A percentile compares a stretch with the other conserved stretches of the same genome.
Evolutionary conservation across 2,113 vertebrate species (phyloP).

Genomic region (Pangasianodon gigas): DNA sequence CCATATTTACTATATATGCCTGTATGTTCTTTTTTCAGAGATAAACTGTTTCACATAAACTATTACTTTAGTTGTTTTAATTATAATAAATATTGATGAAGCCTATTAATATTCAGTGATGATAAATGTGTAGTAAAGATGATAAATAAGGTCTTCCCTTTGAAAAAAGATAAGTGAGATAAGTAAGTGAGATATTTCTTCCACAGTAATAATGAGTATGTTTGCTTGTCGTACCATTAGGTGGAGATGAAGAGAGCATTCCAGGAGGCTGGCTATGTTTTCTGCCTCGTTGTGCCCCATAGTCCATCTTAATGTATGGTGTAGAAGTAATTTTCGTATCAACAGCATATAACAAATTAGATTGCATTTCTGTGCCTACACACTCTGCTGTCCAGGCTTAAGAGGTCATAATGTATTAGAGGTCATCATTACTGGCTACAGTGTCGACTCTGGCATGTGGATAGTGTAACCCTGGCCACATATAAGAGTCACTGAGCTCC

Average conservation of each 20-base stretch:
- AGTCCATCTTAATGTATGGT: slow-evolving; percentile 60
- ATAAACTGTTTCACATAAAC: neutral
- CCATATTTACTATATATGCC: neutral
- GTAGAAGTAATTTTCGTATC: slow-evolving; percentile 22
- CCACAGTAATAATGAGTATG: neutral
- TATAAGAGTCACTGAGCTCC: slow-evolving; percentile 28
- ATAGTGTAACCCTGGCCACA: slow-evolving; percentile 7
- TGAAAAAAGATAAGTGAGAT: neutral
- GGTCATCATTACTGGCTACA: neutral
- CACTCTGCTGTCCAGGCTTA: neutral
- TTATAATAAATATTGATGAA: neutral
- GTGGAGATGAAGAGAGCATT: slow-evolving; percentile 78
- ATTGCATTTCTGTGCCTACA: neutral
- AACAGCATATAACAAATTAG: neutral
- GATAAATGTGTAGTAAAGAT: neutral
- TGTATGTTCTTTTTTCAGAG: neutral
- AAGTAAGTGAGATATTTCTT: neutral
- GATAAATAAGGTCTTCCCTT: neutral
- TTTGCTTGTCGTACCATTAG: slow-evolving; percentile 64
- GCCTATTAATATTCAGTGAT: neutral
- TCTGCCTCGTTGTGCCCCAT: slow-evolving; percentile 74
- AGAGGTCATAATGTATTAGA: neutral
- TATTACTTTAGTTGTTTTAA: neutral
- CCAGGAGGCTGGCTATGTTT: slow-evolving; percentile 80
- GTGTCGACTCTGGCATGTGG: neutral